Evolutionary conservation across 2,888 invertebrate species (phyloP).

Genomic region (Meandrusa payeni): DNA sequence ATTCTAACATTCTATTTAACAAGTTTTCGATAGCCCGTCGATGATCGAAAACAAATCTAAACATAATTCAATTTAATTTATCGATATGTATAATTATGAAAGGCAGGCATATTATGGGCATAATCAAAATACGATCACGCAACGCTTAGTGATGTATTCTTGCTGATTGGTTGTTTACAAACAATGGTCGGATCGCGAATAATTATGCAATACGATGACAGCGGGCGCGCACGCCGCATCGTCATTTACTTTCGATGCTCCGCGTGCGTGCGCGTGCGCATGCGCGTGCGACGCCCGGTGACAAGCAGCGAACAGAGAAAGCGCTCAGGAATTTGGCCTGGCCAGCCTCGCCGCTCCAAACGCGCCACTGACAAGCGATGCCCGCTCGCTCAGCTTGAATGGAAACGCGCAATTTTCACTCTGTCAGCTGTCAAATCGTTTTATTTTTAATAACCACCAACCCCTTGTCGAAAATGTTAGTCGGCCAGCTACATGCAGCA

Average conservation of each 20-base stretch:
- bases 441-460: constrained; percentile 1
- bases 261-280: constrained; percentile 46
- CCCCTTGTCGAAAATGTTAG: background rate
- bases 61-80: constrained; percentile 16
- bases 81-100: constrained; percentile 16
- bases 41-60: constrained; percentile 16
- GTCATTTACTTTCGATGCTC: constrained; percentile 74
- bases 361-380: constrained; percentile 21
- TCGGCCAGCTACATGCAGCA: background rate
- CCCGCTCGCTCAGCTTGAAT: constrained; percentile 17
- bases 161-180: constrained; percentile 70
- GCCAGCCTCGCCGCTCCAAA: constrained; percentile 33
- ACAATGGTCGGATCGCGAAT: constrained; percentile 70
- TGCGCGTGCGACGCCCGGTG: constrained; percentile 32
- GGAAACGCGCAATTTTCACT: constrained; percentile 6
- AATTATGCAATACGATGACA: constrained; percentile 77
- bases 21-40: constrained; percentile 18
- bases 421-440: background rate
- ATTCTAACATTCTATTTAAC: too few relatives aligned
- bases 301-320: constrained; percentile 59
- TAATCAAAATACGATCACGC: constrained; percentile 66
- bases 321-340: constrained; percentile 75
- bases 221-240: constrained; percentile 46
- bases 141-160: constrained; percentile 51
- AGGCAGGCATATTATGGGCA: constrained; percentile 30